Evolutionary conservation across 2,113 vertebrate species (phyloP).

Genomic region (Sterrhoptilus dennistouni): DNA sequence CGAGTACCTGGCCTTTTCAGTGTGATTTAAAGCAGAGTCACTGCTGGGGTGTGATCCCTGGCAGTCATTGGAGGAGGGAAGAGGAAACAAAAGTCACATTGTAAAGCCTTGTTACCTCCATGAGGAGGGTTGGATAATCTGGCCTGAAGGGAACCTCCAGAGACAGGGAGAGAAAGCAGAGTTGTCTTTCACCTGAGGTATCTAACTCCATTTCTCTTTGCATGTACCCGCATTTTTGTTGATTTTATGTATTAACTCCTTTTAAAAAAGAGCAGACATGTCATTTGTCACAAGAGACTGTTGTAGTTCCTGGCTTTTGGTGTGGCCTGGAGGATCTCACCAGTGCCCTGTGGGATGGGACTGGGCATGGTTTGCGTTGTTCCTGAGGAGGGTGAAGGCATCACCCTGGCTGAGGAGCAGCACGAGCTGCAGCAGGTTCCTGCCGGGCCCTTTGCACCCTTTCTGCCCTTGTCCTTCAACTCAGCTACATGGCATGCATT

Average conservation of each 20-base stretch:
- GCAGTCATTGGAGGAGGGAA: not conserved
- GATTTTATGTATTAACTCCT: not conserved
- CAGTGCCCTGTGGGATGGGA: not conserved
- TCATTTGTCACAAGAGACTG: not conserved
- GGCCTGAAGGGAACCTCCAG: not conserved
- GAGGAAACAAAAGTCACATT: not conserved
- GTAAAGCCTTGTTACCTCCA: not conserved
- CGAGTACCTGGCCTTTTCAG: not conserved
- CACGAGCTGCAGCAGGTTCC: not conserved
- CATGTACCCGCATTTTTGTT: not conserved
- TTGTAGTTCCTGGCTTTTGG: not conserved
- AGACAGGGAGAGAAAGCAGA: not conserved
- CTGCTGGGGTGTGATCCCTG: not conserved
- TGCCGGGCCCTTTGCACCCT: not conserved
- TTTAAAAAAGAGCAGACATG: not conserved
- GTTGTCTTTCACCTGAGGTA: not conserved
- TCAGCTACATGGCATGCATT: not conserved
- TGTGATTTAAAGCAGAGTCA: not conserved
- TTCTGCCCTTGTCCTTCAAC: conserved; percentile 25
- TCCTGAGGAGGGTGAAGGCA: not conserved
- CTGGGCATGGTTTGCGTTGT: rapidly evolving
- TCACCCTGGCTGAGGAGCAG: rapidly evolving
- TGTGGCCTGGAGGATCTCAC: not conserved
- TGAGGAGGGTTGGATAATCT: rapidly evolving
- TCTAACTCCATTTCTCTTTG: not conserved